Evolutionary conservation across 2,888 invertebrate species (phyloP), one percentile per base, ranked within the genome.

Genomic region (Lasioglossum pauxillum): DNA sequence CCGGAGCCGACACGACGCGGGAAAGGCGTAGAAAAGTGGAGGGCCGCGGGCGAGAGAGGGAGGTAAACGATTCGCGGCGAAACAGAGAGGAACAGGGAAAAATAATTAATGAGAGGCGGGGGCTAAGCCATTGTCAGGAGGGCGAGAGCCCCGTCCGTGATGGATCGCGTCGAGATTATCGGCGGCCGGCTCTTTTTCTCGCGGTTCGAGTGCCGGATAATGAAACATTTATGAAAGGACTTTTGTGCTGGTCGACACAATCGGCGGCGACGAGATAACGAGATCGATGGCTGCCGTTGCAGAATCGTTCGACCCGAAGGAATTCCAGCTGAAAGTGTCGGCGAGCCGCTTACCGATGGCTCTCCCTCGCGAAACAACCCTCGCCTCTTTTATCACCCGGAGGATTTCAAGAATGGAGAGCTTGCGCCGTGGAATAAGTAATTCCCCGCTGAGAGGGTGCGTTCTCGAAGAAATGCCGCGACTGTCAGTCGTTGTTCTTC

Each of bases 221-320:
- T 85, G 90, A 90, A 90, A 91, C 91, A 88, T 91, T 92, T 88
- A 89, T 87, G 88, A 83, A 80, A 90, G 69, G 74, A 89, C 85
- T 80, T 85, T 87, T 81, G 82, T 82, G 71, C 78, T 46, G 69
- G 69, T 35, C 35, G 79, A 83, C 76, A 79, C 87, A 81, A 87
- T 86, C 78, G 78, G 27, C 80, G 78, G 23, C 80, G 53, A 60
- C 75, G 84, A 79, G 79, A 73, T 85, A 85, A 85, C 84, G 72
- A 84, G 84, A 84, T 84, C 75, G 84, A 84, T 84, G 71, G 75
- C 64, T 35, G 72, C 27, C 35, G 72, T 8, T 31, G 67, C 19
- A 16, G 64, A 80, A 80, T 49, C 75, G 80, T 38, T 74, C 46
- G 64, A 38, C 46, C 67, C 19, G 80, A 80, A 71, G 35, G 64